Evolutionary conservation across 2,113 vertebrate genomes (phyloP).

Genomic region (Carassius carassius): DNA sequence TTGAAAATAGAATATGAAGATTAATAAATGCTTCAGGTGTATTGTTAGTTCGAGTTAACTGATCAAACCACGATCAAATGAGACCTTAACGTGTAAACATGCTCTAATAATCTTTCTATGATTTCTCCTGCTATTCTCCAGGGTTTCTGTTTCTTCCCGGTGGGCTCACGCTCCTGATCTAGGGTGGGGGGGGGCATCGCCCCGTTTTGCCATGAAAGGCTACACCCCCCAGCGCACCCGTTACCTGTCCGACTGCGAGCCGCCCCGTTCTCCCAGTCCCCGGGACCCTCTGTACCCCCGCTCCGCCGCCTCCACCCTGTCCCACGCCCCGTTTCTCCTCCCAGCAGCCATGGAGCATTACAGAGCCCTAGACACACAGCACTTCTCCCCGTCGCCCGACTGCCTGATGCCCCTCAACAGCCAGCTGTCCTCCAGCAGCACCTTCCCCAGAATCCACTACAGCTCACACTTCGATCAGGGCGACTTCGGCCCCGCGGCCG

Average conservation of each 20-base stretch:
- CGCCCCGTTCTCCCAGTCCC: constrained; percentile 68
- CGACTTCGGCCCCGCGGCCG: constrained; percentile 83
- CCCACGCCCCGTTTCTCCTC: constrained; percentile 88
- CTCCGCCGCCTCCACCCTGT: constrained; percentile 75
- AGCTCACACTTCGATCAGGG: constrained; percentile 94
- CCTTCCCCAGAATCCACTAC: constrained; percentile 96
- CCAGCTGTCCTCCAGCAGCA: constrained; percentile 95
- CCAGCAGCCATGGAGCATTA: constrained; percentile 86
- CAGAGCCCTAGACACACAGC: constrained; percentile 84
- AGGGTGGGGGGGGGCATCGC: constrained; percentile 68
- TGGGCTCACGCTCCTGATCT: constrained; percentile 67
- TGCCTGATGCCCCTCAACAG: constrained; percentile 92
- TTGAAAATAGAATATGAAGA: too few relatives aligned
- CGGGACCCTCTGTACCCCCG: constrained; percentile 82
- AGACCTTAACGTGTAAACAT: not conserved
- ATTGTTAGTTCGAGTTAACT: too few relatives aligned
- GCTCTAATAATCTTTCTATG: not conserved
- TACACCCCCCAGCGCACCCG: constrained; percentile 90
- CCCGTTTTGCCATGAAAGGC: constrained; percentile 88
- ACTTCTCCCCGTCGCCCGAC: constrained; percentile 75
- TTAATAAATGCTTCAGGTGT: too few relatives aligned
- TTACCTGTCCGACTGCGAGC: constrained; percentile 91
- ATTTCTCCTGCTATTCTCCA: constrained; percentile 38
- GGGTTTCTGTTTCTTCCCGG: constrained; percentile 60
- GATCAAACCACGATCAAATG: too few relatives aligned